A percentile compares a stretch with the other conserved stretches of the same genome.
phyloP scores from a whole-genome alignment of 2,113 vertebrate species.

The Microcebus murinus region DNA sequence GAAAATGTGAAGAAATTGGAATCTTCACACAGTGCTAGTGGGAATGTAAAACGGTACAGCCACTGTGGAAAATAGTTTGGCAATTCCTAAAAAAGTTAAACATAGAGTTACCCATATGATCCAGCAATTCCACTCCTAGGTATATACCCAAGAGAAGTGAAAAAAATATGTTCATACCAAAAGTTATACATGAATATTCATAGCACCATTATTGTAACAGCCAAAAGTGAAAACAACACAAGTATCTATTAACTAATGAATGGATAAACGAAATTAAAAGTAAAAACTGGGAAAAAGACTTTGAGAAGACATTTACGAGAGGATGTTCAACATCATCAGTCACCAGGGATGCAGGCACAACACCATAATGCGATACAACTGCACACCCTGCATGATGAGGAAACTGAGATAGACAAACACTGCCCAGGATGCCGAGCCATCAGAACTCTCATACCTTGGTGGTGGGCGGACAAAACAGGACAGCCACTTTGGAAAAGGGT shows the following conservation, averaged over 20 bases:
- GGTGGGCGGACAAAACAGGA: background rate
- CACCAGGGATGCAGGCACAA: too few species aligned
- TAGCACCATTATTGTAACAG: background rate
- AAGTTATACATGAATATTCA: background rate
- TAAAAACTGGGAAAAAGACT: background rate
- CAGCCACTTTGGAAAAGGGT: background rate
- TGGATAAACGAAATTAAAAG: background rate
- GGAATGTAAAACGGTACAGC: background rate
- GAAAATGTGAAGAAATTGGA: background rate
- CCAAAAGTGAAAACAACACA: background rate
- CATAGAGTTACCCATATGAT: background rate
- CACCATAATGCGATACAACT: rapidly evolving
- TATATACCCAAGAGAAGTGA: too few species aligned
- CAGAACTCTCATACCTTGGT: too few species aligned
- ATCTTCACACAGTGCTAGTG: background rate
- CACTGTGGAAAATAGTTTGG: background rate
- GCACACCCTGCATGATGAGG: background rate
- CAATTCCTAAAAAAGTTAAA: background rate
- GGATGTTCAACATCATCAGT: background rate
- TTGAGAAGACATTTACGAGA: background rate
- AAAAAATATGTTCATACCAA: too few species aligned
- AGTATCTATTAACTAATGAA: background rate
- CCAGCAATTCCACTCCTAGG: background rate
- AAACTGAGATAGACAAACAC: background rate
- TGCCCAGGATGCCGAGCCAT: background rate